phyloP scores from a whole-genome alignment of 2,888 invertebrate species.

The Linyphia triangularis region DNA sequence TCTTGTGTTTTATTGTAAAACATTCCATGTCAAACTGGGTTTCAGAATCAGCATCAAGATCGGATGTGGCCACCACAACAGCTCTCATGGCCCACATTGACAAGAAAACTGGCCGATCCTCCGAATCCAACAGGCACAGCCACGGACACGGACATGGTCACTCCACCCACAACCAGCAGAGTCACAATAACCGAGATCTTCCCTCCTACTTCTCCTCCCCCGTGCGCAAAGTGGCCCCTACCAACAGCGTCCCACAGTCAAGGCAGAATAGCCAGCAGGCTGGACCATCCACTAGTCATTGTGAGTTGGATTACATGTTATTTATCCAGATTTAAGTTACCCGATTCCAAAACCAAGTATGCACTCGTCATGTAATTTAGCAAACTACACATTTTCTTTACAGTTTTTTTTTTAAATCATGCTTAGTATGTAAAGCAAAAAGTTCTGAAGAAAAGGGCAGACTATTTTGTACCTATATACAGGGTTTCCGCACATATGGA shows the following conservation, averaged over 20 bases:
- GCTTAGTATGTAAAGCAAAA: too few species aligned
- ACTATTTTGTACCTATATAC: too few species aligned
- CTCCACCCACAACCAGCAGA: constrained; percentile 59
- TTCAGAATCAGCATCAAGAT: constrained; percentile 70
- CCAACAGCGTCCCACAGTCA: constrained; percentile 69
- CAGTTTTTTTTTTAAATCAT: background rate
- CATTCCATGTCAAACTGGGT: too few species aligned
- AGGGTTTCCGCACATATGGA: too few species aligned
- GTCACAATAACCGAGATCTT: constrained; percentile 71
- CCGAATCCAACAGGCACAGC: constrained; percentile 33
- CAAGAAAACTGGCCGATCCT: constrained; percentile 73
- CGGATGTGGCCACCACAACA: constrained; percentile 75
- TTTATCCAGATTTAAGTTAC: background rate
- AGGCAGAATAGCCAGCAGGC: constrained; percentile 59
- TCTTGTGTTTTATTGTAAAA: too few species aligned
- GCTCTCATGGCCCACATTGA: constrained; percentile 75
- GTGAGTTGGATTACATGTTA: constrained; percentile 62
- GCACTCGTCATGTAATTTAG: background rate
- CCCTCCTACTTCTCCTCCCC: constrained; percentile 76
- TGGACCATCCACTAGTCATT: constrained; percentile 75
- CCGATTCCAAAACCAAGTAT: background rate
- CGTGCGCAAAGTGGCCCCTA: constrained; percentile 75
- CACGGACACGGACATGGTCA: constrained; percentile 69
- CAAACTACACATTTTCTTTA: background rate
- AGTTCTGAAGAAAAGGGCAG: too few species aligned